Base-by-base conservation (phyloP, 2,888 invertebrate genomes). In the Corythucha ciliata region DNA sequence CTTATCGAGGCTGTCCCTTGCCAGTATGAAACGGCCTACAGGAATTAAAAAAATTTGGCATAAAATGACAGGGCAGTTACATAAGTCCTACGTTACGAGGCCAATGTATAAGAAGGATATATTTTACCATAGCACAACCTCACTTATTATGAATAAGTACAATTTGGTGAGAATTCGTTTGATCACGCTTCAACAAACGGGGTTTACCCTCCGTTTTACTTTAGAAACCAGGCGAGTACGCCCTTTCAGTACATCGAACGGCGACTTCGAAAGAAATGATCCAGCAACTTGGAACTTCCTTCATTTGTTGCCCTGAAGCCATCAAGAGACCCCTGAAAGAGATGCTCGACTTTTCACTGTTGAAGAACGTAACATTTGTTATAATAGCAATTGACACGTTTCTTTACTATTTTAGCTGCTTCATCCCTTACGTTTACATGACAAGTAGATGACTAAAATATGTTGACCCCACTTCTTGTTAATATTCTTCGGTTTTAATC, bases 101-200 rank as follows among this genome's bases (percentile, higher is more conserved):
- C 49, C 49, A 12, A 22, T 49, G 40, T 49, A 49, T 18, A 40
- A 40, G 16, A 32, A 32, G 14, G 49, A 49, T n/a, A 49, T 49
- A 24, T 49, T 49, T 25, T 25, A 41, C 16, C 6, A 40, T 4
- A 29, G 49, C 29, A 40, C 22, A 32, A 33, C 36, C 2, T 14
- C 27, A n/a, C 41, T 27, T 12, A 10, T 22, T 8, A 32, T 21
- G n/a, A 49, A 47, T 25, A 33, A 34, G 21, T 25, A 22, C 12
- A n/a, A 12, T 6, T 32, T 24, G 8, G 25, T 16, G 14, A 18
- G n/a, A n/a, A n/a, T n/a, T n/a, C n/a, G n/a, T n/a, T n/a, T n/a
- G n/a, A n/a, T n/a, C n/a, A n/a, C n/a, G n/a, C n/a, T n/a, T n/a
- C n/a, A n/a, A n/a, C n/a, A n/a, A n/a, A n/a, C n/a, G n/a, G n/a